Evolutionary conservation across 2,113 vertebrate genomes (phyloP), one percentile per base, ranked within the genome.

Genomic region (Perccottus glenii): DNA sequence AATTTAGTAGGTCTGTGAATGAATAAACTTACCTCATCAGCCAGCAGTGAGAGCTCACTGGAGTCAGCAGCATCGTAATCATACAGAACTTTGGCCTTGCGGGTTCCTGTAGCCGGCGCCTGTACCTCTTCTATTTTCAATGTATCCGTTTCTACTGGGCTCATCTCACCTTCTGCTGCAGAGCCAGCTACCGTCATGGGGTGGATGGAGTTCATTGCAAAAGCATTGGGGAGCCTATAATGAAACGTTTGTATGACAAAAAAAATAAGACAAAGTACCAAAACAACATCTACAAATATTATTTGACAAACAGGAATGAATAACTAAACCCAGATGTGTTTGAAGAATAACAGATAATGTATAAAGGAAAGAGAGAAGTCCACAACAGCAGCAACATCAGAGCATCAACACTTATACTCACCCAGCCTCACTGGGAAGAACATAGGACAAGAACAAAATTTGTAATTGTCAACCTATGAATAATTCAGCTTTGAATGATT

Each of bases 21-120:
- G 19, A 27, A 27, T 3, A 64, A 67, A 0, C 70, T 77, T 46
- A 99, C 98, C 97, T 99, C 96, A 2, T 99, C 98, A 0, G 98
- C 96, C 0, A 95, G 89, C 6, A 99, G 93, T 0, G 95, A 94
- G 60, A 99, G 94, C 88, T 99, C 98, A 0, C 92, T 97, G 85
- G 95, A 96, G 88, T 99, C 98, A 0, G 96, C 95, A 0, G 95
- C 96, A 56, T 99, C 96, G 0, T 99, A 99, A 83, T 99, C 98
- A 0, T 99, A 99, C 44, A 99, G 94, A 55, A 98, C 98, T 64
- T 95, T 93, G 80, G 97, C 98, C 75, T 94, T 96, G 27, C 98
- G 94, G 0, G 96, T 97, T 36, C 98, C 97, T 0, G 95, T 95
- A 66, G 94, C 92, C 0, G 96, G 95, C 0, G 95, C 94, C 8